A percentile compares a stretch with the other conserved stretches of the same genome.
Conservation (phyloP, 2,113 vertebrate genomes). For the Hylia prasina region DNA sequence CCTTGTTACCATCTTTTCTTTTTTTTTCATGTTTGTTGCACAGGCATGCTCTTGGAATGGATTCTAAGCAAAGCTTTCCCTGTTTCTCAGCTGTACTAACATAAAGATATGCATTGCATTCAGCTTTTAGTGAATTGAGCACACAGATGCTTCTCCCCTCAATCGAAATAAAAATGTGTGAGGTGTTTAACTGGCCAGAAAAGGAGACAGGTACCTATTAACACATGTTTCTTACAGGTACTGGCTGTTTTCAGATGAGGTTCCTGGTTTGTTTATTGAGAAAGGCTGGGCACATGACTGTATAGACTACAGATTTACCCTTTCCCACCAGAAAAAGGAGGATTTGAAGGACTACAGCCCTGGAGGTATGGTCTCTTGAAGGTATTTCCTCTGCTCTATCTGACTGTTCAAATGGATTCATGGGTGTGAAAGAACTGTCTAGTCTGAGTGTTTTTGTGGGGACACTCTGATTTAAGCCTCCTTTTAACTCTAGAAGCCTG, state of each 20-base stretch:
- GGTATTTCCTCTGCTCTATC: neutral
- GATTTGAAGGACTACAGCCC: slow-evolving; percentile 65
- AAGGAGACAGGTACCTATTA: neutral
- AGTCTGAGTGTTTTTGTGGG: neutral
- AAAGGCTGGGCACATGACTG: slow-evolving; percentile 96
- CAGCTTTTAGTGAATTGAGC: neutral
- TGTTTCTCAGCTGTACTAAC: neutral
- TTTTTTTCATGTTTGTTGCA: neutral
- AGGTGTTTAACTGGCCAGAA: neutral
- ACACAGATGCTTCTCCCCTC: neutral
- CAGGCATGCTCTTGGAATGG: neutral
- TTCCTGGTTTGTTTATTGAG: slow-evolving; percentile 94
- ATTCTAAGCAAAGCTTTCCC: neutral
- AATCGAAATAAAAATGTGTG: neutral
- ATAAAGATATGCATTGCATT: neutral
- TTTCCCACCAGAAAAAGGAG: slow-evolving; percentile 70
- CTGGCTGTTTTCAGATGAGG: slow-evolving; percentile 96
- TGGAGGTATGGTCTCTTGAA: slow-evolving; percentile 49
- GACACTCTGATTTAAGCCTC: neutral
- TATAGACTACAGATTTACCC: slow-evolving; percentile 87
- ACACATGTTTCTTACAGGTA: slow-evolving; percentile 74
- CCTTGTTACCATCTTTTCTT: fast-evolving
- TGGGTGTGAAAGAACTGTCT: neutral
- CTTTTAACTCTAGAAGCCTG: neutral
- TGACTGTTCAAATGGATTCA: neutral